Base-by-base conservation (phyloP, 2,113 vertebrate genomes). In the Hippocampus guttulatus region DNA sequence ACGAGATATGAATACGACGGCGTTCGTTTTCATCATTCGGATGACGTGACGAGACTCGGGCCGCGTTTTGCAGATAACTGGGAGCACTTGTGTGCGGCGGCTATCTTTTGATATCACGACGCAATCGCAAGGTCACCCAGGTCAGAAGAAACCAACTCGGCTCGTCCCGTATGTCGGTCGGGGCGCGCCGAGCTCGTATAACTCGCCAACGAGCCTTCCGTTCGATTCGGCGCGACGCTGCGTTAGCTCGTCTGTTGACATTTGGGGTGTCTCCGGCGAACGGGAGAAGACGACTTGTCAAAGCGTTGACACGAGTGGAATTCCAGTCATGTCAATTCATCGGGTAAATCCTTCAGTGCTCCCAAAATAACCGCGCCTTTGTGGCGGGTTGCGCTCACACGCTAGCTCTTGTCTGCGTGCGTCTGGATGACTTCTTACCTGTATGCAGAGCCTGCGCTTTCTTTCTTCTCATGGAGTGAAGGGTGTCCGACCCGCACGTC, bases 401-500 rank as follows among this genome's bases (percentile, higher is more conserved):
- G 87, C 90, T 83, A 89, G 75, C 84, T 85, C 83, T 74, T 68
- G 87, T 82, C 85, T 87, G 84, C 73, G 10, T 81, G 79, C 82
- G 84, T 83, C 54, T 38, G 67, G 81, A 74, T 76, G 79, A 84
- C 79, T 85, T 82, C 87, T 84, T 79, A 83, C 85, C 88, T 85
- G 80, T 69, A 88, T 89, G 76, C 84, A 38, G 79, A 81, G 88
- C 81, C 84, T 66, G 78, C 71, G 4, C 81, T 81, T 65, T 75
- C 80, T 82, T 88, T 89, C 78, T 88, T 84, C 71, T 87, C 69
- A 52, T 73, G 81, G 87, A 88, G 77, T 83, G 83, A 88, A 87
- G 90, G 85, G 84, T 87, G 88, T 84, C 86, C 85, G 52, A 78
- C 87, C 84, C 85, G 64, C 77, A 88, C 85, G 79, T 47, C 78